phyloP scores from a whole-genome alignment of 2,888 invertebrate genomes.

The Linnaemya tessellans region DNA sequence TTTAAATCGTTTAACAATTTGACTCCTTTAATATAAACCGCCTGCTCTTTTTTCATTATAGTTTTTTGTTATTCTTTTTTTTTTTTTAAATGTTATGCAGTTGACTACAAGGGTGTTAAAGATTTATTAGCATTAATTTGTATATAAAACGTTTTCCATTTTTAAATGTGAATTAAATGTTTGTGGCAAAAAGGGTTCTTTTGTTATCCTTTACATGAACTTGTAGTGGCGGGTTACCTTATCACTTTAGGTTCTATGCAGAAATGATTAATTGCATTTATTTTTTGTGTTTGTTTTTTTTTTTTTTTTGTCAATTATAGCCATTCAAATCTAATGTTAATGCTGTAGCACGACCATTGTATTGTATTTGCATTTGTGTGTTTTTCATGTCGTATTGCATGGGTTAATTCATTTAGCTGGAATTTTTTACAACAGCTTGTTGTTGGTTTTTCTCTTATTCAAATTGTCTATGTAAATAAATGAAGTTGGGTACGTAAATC shows the following conservation, averaged over 20 bases:
- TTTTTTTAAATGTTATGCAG: not conserved
- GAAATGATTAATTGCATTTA: slow-evolving; percentile 68
- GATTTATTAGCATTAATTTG: slow-evolving; percentile 63
- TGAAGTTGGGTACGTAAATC: slow-evolving; percentile 57
- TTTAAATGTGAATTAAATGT: slow-evolving; percentile 1
- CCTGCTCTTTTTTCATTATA: slow-evolving; percentile 44
- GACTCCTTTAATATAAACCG: slow-evolving; percentile 34
- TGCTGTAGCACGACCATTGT: slow-evolving; percentile 36
- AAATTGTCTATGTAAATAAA: slow-evolving; percentile 21
- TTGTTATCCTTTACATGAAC: slow-evolving; percentile 13
- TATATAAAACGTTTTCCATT: slow-evolving; percentile 20
- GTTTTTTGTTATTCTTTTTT: too few relatives aligned
- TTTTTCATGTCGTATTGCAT: not conserved
- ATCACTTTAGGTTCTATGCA: slow-evolving; percentile 28
- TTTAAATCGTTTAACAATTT: slow-evolving; percentile 1
- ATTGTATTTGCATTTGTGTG: slow-evolving; percentile 5
- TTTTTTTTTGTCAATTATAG: slow-evolving; percentile 27
- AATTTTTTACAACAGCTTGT: not conserved
- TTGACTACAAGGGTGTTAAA: slow-evolving; percentile 60
- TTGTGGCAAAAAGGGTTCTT: slow-evolving; percentile 20
- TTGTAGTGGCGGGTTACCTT: slow-evolving; percentile 9
- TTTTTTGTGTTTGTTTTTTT: slow-evolving; percentile 34
- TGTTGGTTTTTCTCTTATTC: slow-evolving; percentile 5
- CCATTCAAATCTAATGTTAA: slow-evolving; percentile 30
- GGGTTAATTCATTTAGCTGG: slow-evolving; percentile 46